Evolutionary conservation across 2,113 vertebrate genomes (phyloP).

Genomic region (Pogona vitticeps): DNA sequence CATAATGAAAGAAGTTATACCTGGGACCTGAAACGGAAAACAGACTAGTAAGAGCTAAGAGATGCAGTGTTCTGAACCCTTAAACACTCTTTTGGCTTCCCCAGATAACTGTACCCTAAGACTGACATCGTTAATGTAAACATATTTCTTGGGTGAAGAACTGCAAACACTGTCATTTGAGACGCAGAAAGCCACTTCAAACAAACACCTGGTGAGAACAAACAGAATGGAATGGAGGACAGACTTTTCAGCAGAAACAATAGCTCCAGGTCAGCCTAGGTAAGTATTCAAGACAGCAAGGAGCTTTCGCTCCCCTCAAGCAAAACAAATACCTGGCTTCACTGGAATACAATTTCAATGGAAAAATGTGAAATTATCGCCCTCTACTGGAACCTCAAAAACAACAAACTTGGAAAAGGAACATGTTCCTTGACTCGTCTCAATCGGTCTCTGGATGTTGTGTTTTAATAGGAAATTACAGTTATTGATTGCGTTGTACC

Average conservation of each 20-base stretch:
- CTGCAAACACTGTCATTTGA: neutral
- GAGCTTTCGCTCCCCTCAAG: neutral
- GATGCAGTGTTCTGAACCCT: neutral
- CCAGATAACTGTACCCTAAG: neutral
- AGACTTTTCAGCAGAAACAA: slow-evolving; percentile 2
- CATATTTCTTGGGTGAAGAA: neutral
- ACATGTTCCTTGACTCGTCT: no score
- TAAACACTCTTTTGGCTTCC: neutral
- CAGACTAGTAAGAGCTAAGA: neutral
- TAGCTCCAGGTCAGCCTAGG: neutral
- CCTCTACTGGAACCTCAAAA: slow-evolving; percentile 28
- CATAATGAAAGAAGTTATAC: neutral
- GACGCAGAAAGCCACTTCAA: neutral
- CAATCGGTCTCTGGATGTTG: no score
- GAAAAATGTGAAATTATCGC: slow-evolving; percentile 12
- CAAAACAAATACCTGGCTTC: neutral
- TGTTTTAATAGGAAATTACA: no score
- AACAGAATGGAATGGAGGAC: neutral
- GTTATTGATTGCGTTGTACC: no score
- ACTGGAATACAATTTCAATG: neutral
- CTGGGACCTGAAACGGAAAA: neutral
- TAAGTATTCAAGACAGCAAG: neutral
- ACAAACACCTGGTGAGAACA: neutral
- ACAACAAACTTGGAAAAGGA: no score
- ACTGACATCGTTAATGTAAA: neutral